These are phyloP conservation scores for Euwallacea fornicatus DNA, from an alignment of 1,140 invertebrate genomes.

Conservation along the genomic window DNA sequence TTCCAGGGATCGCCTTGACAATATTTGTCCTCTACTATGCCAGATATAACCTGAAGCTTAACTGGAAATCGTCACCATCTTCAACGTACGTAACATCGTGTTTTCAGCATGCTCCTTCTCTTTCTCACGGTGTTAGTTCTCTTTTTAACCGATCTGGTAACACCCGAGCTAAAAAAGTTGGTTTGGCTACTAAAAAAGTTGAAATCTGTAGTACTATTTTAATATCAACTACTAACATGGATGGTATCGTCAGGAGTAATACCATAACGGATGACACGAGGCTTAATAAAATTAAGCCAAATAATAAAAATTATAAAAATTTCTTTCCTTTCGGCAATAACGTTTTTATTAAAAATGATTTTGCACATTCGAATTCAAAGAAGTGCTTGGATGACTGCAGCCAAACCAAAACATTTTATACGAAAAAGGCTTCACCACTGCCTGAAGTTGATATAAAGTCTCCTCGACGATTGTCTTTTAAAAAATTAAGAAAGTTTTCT, in stretches of 20 bases:
- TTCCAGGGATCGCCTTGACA: conserved; percentile 68
- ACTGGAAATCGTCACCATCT: conserved; percentile 68
- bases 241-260: conserved; percentile 59
- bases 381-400: not conserved
- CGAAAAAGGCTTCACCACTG: conserved; percentile 12
- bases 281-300: not conserved
- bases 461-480: conserved; percentile 45
- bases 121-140: conserved; percentile 46
- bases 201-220: conserved; percentile 68
- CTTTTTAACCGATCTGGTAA: conserved; percentile 36
- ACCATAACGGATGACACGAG: conserved; percentile 36
- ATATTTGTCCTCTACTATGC: conserved; percentile 73
- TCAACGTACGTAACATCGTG: conserved; percentile 66
- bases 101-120: conserved; percentile 45
- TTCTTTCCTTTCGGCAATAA: not conserved
- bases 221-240: conserved; percentile 71
- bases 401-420: not conserved
- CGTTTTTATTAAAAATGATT: not conserved
- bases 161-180: conserved; percentile 35
- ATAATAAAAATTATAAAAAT: conserved; percentile 9
- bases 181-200: conserved; percentile 40
- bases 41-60: conserved; percentile 64
- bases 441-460: conserved; percentile 8
- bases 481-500: conserved; percentile 56
- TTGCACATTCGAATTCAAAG: not conserved